phyloP scores from a whole-genome alignment of 2,888 invertebrate genomes.

The Cheilosia vulpina region DNA sequence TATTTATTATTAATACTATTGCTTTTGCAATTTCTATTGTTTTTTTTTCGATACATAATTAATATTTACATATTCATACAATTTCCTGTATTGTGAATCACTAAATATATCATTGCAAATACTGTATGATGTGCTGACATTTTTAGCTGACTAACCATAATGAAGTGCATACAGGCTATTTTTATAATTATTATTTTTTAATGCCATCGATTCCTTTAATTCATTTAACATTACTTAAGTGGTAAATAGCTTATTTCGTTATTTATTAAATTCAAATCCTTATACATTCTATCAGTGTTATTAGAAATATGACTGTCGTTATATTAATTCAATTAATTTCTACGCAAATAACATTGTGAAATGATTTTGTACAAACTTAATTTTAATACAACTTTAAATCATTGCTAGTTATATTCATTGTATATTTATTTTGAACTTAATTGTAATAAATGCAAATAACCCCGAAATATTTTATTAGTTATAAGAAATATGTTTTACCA shows the following conservation, averaged over 20 bases:
- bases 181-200: slow-evolving; percentile 15
- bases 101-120: slow-evolving; percentile 37
- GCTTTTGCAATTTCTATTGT: slow-evolving; percentile 27
- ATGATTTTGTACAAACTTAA: slow-evolving; percentile 68
- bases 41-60: slow-evolving; percentile 52
- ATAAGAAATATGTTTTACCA: slow-evolving; percentile 12
- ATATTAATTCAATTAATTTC: slow-evolving; percentile 26
- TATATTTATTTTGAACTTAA: background rate
- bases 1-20: slow-evolving; percentile 51
- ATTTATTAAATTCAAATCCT: slow-evolving; percentile 56
- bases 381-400: slow-evolving; percentile 54
- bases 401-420: slow-evolving; percentile 32
- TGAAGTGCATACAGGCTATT: slow-evolving; percentile 34
- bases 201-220: slow-evolving; percentile 21
- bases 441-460: slow-evolving; percentile 26
- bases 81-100: slow-evolving; percentile 49
- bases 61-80: slow-evolving; percentile 72
- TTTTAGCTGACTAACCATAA: slow-evolving; percentile 35
- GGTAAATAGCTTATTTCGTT: slow-evolving; percentile 16
- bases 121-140: slow-evolving; percentile 48
- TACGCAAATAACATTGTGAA: slow-evolving; percentile 31
- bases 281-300: slow-evolving; percentile 25
- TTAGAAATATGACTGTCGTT: slow-evolving; percentile 29
- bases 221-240: slow-evolving; percentile 36
- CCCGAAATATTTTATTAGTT: slow-evolving; percentile 4